Evolutionary conservation across 2,113 vertebrate species (phyloP).

Genomic region (Cololabis saira): DNA sequence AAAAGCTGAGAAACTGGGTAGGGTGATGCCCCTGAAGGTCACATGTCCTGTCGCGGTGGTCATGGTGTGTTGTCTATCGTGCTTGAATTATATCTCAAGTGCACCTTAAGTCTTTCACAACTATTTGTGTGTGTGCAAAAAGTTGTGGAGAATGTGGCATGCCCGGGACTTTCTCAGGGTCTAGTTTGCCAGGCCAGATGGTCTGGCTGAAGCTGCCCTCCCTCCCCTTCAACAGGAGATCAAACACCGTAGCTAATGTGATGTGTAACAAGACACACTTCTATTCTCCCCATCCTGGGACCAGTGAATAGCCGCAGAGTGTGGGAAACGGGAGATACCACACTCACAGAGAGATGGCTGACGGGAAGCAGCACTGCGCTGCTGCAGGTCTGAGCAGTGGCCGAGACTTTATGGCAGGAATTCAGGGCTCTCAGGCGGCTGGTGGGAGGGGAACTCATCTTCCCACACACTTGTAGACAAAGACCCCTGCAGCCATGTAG

Average conservation of each 20-base stretch:
- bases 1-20: neutral
- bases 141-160: slow-evolving; percentile 62
- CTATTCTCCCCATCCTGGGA: slow-evolving; percentile 83
- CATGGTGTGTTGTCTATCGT: slow-evolving; percentile 49
- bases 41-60: slow-evolving; percentile 42
- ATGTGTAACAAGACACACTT: slow-evolving; percentile 94
- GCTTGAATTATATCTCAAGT: slow-evolving; percentile 69
- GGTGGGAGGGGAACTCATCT: slow-evolving; percentile 70
- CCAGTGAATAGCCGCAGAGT: slow-evolving; percentile 84
- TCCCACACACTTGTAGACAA: slow-evolving; percentile 74
- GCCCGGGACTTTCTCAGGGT: slow-evolving; percentile 79
- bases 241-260: slow-evolving; percentile 88
- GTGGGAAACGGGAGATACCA: slow-evolving; percentile 89
- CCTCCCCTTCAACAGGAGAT: slow-evolving; percentile 80
- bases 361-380: slow-evolving; percentile 70
- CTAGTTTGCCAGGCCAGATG: slow-evolving; percentile 86
- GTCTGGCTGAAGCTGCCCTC: slow-evolving; percentile 68
- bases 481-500: slow-evolving; percentile 53
- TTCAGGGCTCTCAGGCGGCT: slow-evolving; percentile 53
- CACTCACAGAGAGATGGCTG: slow-evolving; percentile 85
- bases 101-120: slow-evolving; percentile 75
- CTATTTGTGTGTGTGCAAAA: slow-evolving; percentile 60
- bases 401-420: slow-evolving; percentile 74
- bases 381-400: slow-evolving; percentile 57
- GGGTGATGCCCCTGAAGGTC: slow-evolving; percentile 12